Percentiles rank a stretch among this genome's conserved stretches.
These are phyloP conservation scores for Thymallus thymallus DNA, from an alignment of 2,113 vertebrate genomes.

Conservation along the genomic window DNA sequence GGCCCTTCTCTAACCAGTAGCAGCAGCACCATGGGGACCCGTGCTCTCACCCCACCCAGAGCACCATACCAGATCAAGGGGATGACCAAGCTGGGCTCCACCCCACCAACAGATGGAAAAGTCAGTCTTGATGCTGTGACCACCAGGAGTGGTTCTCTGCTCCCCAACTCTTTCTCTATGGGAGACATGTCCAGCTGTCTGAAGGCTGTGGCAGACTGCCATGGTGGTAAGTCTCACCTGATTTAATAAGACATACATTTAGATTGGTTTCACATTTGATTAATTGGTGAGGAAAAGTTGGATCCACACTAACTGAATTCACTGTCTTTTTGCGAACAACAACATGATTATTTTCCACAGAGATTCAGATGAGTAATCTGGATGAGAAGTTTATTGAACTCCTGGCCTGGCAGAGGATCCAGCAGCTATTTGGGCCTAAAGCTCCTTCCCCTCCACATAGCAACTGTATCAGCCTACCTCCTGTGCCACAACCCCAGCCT, in stretches of 20 bases:
- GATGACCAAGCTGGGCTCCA: conserved; percentile 64
- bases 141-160: conserved; percentile 67
- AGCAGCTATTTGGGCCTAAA: conserved; percentile 90
- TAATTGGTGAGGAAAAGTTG: neutral
- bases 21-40: conserved; percentile 67
- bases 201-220: conserved; percentile 80
- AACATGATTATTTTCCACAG: conserved; percentile 54
- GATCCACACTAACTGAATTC: neutral
- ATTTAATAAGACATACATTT: neutral
- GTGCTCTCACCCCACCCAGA: conserved; percentile 64
- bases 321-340: neutral
- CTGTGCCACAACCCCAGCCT: neutral
- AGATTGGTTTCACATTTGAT: neutral
- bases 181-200: conserved; percentile 82
- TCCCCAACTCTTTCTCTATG: conserved; percentile 73
- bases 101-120: conserved; percentile 80
- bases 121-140: conserved; percentile 67
- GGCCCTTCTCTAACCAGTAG: conserved; percentile 25
- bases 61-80: conserved; percentile 45
- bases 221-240: conserved; percentile 74
- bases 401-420: conserved; percentile 94
- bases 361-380: conserved; percentile 89
- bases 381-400: conserved; percentile 91
- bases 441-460: conserved; percentile 57
- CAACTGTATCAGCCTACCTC: neutral